Conservation (phyloP, 2,113 vertebrate species). For the Meleagris gallopavo region DNA sequence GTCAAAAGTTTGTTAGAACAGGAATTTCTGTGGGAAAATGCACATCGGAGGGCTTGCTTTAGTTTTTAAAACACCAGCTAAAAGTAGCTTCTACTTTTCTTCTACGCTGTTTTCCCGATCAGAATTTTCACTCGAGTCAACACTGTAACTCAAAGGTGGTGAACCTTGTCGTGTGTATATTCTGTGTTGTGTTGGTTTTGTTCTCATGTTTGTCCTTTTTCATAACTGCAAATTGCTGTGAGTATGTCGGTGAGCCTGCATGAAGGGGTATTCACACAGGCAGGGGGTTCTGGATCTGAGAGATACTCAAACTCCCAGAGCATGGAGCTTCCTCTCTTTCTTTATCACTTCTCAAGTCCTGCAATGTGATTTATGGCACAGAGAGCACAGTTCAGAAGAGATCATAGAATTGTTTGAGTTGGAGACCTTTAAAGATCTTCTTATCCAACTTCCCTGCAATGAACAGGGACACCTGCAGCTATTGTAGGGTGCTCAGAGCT, state of each 20-base stretch:
- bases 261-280: background rate
- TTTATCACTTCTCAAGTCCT: background rate
- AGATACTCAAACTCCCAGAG: background rate
- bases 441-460: too few relatives aligned
- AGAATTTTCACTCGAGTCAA: background rate
- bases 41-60: accelerated
- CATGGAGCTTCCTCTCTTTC: background rate
- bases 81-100: background rate
- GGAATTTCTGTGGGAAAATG: accelerated
- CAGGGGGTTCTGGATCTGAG: background rate
- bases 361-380: background rate
- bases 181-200: accelerated
- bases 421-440: too few relatives aligned
- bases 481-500: too few relatives aligned
- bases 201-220: background rate
- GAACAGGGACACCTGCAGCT: too few relatives aligned
- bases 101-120: background rate
- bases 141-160: accelerated
- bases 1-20: background rate
- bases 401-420: too few relatives aligned
- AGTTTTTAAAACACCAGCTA: background rate
- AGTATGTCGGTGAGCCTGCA: background rate
- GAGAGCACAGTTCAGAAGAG: background rate
- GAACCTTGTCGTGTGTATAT: accelerated
- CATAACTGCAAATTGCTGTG: background rate